phyloP scores from a whole-genome alignment of 2,113 vertebrate species.

The Conger conger region DNA sequence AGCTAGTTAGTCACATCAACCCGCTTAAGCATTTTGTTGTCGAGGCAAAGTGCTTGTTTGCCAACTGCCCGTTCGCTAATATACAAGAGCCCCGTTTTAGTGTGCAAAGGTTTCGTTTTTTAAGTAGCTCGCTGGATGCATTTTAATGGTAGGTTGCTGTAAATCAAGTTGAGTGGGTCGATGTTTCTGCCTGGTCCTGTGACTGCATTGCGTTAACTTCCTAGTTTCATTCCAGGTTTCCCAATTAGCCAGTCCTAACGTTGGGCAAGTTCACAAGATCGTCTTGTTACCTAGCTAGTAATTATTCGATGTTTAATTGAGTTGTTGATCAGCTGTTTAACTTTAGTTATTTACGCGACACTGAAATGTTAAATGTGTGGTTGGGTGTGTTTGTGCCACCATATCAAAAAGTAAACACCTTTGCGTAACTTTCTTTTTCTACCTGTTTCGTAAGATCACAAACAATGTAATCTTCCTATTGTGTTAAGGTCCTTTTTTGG shows the following conservation, averaged over 20 bases:
- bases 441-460: too few species aligned
- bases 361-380: not conserved
- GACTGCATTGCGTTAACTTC: not conserved
- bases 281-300: not conserved
- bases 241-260: not conserved
- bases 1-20: not conserved
- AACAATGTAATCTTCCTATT: too few species aligned
- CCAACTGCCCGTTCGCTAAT: not conserved
- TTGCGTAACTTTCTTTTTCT: too few species aligned
- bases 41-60: not conserved
- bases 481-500: too few species aligned
- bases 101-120: too few species aligned
- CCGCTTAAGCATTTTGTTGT: too few species aligned
- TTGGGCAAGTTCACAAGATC: not conserved
- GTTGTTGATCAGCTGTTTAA: not conserved
- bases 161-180: not conserved
- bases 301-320: not conserved
- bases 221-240: not conserved
- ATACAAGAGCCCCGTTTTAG: too few species aligned
- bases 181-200: not conserved
- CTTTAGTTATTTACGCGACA: too few species aligned
- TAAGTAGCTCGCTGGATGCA: too few species aligned
- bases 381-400: too few species aligned
- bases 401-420: too few species aligned
- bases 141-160: not conserved